A percentile compares a stretch with the other conserved stretches of the same genome.
Evolutionary conservation across 1,140 invertebrate genomes (phyloP).

Genomic region (Lepidotrigona ventralis): DNA sequence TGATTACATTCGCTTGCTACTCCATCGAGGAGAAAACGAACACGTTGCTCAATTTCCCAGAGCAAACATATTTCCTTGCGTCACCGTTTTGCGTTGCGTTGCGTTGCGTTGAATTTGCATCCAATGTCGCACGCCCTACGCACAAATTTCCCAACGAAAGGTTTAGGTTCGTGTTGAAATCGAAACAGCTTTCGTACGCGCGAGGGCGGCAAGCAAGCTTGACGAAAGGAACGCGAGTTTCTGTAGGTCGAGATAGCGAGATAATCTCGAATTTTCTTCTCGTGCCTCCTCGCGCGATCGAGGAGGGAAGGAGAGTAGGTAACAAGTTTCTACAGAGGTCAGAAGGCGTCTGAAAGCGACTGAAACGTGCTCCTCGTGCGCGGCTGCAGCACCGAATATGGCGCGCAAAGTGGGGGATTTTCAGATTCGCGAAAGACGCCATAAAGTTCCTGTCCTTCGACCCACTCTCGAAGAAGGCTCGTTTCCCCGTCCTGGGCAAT

Average conservation of each 20-base stretch:
- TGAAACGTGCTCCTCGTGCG: too few relatives aligned
- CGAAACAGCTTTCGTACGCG: not conserved
- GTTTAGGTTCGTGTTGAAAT: too few relatives aligned
- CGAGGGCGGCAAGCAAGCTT: too few relatives aligned
- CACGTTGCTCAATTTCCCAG: not conserved
- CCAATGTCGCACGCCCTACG: too few relatives aligned
- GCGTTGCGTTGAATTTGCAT: conserved; percentile 1
- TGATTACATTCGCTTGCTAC: not conserved
- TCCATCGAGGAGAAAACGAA: not conserved
- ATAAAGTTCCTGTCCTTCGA: conserved; percentile 48
- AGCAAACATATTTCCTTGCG: not conserved
- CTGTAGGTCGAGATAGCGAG: too few relatives aligned
- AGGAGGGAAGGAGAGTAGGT: too few relatives aligned
- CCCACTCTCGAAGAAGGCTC: not conserved
- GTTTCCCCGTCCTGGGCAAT: not conserved
- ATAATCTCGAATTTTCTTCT: too few relatives aligned
- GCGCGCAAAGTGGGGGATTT: conserved; percentile 2
- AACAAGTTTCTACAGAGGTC: not conserved
- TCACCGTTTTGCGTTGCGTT: not conserved
- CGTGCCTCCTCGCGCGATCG: not conserved
- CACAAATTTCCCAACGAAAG: too few relatives aligned
- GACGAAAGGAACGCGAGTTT: too few relatives aligned
- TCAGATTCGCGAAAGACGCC: conserved; percentile 5
- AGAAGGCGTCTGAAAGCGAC: not conserved
- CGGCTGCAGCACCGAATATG: conserved; percentile 26